phyloP scores from a whole-genome alignment of 2,797 vertebrate species.

The Arrhamphus sclerolepis region DNA sequence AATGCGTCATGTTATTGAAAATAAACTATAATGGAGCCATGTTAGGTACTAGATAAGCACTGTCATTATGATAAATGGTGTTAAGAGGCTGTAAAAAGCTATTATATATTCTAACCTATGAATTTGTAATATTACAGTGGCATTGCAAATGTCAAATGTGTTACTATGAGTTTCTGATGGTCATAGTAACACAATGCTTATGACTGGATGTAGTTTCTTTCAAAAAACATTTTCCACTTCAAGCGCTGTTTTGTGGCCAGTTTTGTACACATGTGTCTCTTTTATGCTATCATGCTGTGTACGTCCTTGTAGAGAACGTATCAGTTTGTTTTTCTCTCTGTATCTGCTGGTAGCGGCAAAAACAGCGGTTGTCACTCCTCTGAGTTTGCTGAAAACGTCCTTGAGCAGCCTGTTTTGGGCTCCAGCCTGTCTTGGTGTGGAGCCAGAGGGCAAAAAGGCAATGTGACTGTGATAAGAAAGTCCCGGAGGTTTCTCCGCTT shows the following conservation, averaged over 20 bases:
- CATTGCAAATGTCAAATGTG: constrained; percentile 14
- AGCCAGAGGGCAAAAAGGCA: constrained; percentile 58
- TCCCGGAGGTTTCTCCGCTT: constrained; percentile 32
- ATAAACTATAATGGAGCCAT: constrained; percentile 7
- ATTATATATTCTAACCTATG: background rate
- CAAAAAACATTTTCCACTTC: background rate
- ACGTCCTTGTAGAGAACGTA: constrained; percentile 5
- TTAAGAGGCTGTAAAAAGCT: no score
- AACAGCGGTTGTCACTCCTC: constrained; percentile 15
- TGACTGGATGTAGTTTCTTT: background rate
- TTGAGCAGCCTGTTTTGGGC: constrained; percentile 36
- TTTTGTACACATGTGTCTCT: background rate
- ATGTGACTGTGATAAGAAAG: constrained; percentile 55
- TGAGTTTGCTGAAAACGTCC: constrained; percentile 27
- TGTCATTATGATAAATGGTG: no score
- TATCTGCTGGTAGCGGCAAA: constrained; percentile 9
- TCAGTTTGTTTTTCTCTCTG: constrained; percentile 5
- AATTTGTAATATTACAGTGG: background rate
- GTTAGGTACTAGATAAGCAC: constrained; percentile 4
- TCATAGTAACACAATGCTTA: background rate
- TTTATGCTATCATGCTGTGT: background rate
- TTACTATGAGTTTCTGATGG: background rate
- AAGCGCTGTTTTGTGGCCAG: background rate
- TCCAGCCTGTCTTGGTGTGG: constrained; percentile 57
- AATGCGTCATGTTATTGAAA: constrained; percentile 13